Percentiles rank a stretch among this genome's conserved stretches.
Evolutionary conservation across 53 echinoderm and acorn worm species (phyloP).

Genomic region (Antedon mediterranea): DNA sequence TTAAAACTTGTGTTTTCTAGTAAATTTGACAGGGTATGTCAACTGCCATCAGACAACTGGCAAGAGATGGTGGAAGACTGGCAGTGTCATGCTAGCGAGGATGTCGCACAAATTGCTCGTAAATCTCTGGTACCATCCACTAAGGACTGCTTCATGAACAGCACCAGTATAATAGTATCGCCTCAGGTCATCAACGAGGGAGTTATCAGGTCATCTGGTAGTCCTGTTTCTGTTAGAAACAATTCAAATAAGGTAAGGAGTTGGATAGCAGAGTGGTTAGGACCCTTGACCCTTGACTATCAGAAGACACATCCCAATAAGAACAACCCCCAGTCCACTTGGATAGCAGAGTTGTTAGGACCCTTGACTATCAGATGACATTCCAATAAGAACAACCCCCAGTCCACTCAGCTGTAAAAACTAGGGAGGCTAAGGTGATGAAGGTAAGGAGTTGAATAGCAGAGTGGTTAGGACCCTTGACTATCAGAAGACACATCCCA

Average conservation of each 20-base stretch:
- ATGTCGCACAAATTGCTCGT: neutral
- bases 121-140: neutral
- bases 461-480: too few species aligned
- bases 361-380: too few species aligned
- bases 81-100: neutral
- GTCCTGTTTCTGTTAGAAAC: neutral
- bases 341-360: too few species aligned
- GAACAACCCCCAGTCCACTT: too few species aligned
- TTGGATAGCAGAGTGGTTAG: too few species aligned
- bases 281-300: too few species aligned
- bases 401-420: too few species aligned
- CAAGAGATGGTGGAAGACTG: neutral
- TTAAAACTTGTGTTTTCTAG: neutral
- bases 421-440: too few species aligned
- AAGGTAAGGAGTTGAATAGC: neutral
- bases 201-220: neutral
- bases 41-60: neutral
- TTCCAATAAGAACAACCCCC: too few species aligned
- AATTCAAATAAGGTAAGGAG: neutral
- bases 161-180: neutral
- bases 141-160: neutral
- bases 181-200: neutral
- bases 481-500: too few species aligned
- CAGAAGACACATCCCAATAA: too few species aligned
- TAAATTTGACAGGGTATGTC: neutral